Evolutionary conservation across 2,888 invertebrate genomes (phyloP).

Genomic region (Stenchaetothrips biformis): DNA sequence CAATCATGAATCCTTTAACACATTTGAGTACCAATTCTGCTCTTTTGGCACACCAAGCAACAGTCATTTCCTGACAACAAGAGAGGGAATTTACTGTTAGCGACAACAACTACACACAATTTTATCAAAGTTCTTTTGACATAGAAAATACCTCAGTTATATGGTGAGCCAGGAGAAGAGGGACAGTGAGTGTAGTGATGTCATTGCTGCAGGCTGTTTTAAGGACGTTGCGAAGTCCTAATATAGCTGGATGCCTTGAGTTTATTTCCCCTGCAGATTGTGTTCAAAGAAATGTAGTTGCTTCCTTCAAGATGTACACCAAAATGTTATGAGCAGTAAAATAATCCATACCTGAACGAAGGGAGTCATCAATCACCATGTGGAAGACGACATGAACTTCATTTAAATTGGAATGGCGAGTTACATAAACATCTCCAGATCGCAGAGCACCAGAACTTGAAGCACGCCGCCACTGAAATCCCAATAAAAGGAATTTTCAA

Average conservation of each 20-base stretch:
- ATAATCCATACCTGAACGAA: slow-evolving; percentile 49
- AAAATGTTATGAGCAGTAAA: not conserved
- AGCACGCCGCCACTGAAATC: not conserved
- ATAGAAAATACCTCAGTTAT: slow-evolving; percentile 72
- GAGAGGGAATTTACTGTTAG: not conserved
- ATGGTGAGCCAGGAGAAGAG: slow-evolving; percentile 85
- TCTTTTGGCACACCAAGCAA: slow-evolving; percentile 91
- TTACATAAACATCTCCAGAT: slow-evolving; percentile 80
- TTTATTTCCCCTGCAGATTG: slow-evolving; percentile 75
- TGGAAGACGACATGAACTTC: slow-evolving; percentile 95
- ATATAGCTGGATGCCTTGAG: slow-evolving; percentile 90
- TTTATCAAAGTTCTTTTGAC: not conserved
- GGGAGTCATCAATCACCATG: slow-evolving; percentile 80
- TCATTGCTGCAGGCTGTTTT: slow-evolving; percentile 94
- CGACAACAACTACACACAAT: not conserved
- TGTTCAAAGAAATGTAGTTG: not conserved
- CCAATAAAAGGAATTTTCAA: not conserved
- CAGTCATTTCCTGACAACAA: slow-evolving; percentile 58
- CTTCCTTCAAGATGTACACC: not conserved
- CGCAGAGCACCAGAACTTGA: slow-evolving; percentile 49
- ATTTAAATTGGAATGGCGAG: slow-evolving; percentile 87
- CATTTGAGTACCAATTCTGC: slow-evolving; percentile 98
- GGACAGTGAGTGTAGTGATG: slow-evolving; percentile 87
- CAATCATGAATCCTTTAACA: slow-evolving; percentile 99
- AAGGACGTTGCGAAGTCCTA: slow-evolving; percentile 90